phyloP scores from a whole-genome alignment of 1,140 invertebrate species.

The Drosophila ananassae region DNA sequence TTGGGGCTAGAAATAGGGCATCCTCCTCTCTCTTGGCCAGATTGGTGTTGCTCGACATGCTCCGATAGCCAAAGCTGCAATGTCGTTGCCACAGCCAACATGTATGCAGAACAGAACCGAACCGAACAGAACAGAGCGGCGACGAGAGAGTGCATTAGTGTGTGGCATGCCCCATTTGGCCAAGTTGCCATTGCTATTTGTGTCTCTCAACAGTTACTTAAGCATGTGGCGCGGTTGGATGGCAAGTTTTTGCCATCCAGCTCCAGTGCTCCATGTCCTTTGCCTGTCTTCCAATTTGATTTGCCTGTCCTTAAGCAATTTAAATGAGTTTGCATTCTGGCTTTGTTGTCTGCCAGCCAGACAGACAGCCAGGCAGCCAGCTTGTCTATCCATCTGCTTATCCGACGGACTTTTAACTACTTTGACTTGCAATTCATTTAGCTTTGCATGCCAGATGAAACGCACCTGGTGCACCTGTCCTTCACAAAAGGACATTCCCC shows the following conservation, averaged over 20 bases:
- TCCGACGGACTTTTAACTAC: slow-evolving; percentile 54
- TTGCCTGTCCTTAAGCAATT: slow-evolving; percentile 70
- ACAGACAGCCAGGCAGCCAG: slow-evolving; percentile 1
- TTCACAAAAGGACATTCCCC: slow-evolving; percentile 5
- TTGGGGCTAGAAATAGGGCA: slow-evolving; percentile 14
- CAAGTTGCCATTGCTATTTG: slow-evolving; percentile 22
- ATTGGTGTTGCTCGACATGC: slow-evolving; percentile 72
- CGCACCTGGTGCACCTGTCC: slow-evolving; percentile 52
- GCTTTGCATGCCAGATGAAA: slow-evolving; percentile 66
- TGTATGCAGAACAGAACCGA: slow-evolving; percentile 29
- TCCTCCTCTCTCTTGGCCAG: slow-evolving; percentile 39
- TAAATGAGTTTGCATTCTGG: slow-evolving; percentile 71
- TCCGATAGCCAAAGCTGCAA: slow-evolving; percentile 68
- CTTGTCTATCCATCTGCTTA: slow-evolving; percentile 23
- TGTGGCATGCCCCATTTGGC: slow-evolving; percentile 62
- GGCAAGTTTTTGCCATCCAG: slow-evolving; percentile 16
- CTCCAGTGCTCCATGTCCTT: slow-evolving; percentile 26
- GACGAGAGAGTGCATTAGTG: slow-evolving; percentile 32
- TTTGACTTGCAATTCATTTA: slow-evolving; percentile 79
- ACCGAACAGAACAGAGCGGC: slow-evolving; percentile 9
- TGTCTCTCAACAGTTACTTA: slow-evolving; percentile 43
- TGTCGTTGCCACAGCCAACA: slow-evolving; percentile 63
- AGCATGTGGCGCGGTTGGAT: slow-evolving; percentile 38
- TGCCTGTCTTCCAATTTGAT: slow-evolving; percentile 60
- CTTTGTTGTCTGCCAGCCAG: slow-evolving; percentile 42